Percentiles rank a stretch among this genome's conserved stretches.
Conservation (phyloP, 2,113 vertebrate genomes). For the Colinus virginianus region DNA sequence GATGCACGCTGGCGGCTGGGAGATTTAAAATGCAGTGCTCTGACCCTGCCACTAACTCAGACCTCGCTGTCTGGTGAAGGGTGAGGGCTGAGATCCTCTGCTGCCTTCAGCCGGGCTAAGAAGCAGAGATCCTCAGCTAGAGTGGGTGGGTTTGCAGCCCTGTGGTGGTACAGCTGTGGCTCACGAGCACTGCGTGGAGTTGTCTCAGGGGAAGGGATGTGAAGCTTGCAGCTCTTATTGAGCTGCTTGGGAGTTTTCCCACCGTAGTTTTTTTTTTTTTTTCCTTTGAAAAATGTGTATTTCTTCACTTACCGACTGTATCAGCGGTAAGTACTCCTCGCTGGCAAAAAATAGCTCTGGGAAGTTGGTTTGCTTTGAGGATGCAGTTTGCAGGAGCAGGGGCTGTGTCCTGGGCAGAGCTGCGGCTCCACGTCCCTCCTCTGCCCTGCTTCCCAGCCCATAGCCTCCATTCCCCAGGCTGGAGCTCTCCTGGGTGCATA, state of each 20-base stretch:
- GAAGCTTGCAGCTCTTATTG: neutral
- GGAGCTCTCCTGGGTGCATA: neutral
- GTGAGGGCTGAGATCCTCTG: neutral
- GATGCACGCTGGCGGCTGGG: slow-evolving; percentile 8
- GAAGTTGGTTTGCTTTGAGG: neutral
- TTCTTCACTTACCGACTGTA: neutral
- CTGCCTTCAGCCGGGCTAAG: neutral
- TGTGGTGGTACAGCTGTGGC: neutral
- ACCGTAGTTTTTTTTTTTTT: neutral
- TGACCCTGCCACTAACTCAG: neutral
- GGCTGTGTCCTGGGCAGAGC: neutral
- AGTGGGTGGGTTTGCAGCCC: neutral
- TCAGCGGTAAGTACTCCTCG: neutral
- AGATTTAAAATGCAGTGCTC: neutral
- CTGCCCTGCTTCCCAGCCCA: neutral
- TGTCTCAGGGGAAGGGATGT: neutral
- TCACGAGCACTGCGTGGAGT: neutral
- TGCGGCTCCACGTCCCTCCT: neutral
- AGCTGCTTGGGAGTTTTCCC: neutral
- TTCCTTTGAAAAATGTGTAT: neutral
- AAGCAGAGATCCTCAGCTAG: neutral
- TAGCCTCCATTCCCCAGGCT: neutral
- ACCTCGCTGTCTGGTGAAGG: neutral
- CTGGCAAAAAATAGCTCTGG: neutral
- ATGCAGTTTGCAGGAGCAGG: neutral